Conservation (phyloP, 2,888 invertebrate genomes). For the Ceramica pisi region DNA sequence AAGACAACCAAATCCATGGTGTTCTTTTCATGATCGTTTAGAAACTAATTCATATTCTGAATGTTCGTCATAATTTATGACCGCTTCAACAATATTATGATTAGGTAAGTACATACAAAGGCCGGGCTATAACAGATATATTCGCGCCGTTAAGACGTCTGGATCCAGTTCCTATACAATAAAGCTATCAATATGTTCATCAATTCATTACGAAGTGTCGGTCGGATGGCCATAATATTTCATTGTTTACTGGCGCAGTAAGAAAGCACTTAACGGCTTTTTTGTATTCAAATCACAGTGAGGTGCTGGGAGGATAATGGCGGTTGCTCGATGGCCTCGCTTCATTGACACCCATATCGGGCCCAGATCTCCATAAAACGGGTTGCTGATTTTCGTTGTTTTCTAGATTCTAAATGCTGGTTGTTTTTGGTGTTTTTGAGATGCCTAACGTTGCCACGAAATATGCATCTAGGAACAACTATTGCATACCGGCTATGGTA, state of each 20-base stretch:
- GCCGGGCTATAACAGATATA: constrained; percentile 22
- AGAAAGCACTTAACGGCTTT: constrained; percentile 81
- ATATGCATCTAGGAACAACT: too few relatives aligned
- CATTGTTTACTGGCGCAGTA: constrained; percentile 75
- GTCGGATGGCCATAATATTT: constrained; percentile 62
- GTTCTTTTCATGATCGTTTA: neutral
- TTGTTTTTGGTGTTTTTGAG: too few relatives aligned
- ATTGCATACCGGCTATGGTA: too few relatives aligned
- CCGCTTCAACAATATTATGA: constrained; percentile 9
- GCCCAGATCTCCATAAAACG: constrained; percentile 49
- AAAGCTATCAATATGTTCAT: constrained; percentile 61
- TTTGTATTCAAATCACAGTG: constrained; percentile 88
- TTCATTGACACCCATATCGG: constrained; percentile 59
- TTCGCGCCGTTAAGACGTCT: constrained; percentile 43
- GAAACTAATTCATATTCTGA: neutral
- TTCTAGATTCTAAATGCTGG: neutral
- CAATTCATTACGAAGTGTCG: constrained; percentile 61
- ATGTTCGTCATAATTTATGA: constrained; percentile 8
- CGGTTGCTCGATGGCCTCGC: constrained; percentile 66
- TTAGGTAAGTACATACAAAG: constrained; percentile 18
- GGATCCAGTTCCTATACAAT: constrained; percentile 53
- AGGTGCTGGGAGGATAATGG: constrained; percentile 81
- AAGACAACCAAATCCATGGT: neutral
- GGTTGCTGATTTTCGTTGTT: constrained; percentile 36
- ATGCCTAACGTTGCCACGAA: too few relatives aligned